Percentiles rank a stretch among this genome's conserved stretches.
These are phyloP conservation scores for Perca fluviatilis DNA, from an alignment of 2,113 vertebrate species.

Conservation along the genomic window DNA sequence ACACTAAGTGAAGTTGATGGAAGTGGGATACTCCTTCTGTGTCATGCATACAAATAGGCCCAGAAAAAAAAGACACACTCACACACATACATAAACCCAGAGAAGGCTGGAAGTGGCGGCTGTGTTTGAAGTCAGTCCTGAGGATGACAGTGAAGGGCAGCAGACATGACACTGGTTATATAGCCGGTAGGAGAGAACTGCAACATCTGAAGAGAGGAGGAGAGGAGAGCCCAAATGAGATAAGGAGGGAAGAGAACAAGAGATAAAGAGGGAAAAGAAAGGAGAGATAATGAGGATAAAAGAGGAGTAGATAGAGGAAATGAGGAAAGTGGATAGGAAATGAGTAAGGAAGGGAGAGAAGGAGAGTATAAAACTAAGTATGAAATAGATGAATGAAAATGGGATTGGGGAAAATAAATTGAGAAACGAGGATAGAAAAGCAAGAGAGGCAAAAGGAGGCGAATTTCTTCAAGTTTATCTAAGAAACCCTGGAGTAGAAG, in stretches of 20 bases:
- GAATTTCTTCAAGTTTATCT: not conserved
- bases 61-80: not conserved
- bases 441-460: not conserved
- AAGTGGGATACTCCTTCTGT: not conserved
- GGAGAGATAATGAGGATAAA: not conserved
- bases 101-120: not conserved
- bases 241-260: not conserved
- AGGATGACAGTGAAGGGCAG: slow-evolving; percentile 25
- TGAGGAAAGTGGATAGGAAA: not conserved
- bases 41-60: slow-evolving; percentile 15
- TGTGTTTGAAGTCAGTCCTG: slow-evolving; percentile 32
- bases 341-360: too few species aligned
- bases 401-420: too few species aligned
- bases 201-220: not conserved
- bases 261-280: too few species aligned
- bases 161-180: slow-evolving; percentile 22
- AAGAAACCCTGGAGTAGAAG: not conserved
- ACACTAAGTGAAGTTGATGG: slow-evolving; percentile 20
- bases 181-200: not conserved
- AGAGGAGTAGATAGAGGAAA: too few species aligned
- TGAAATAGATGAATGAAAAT: not conserved
- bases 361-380: not conserved
- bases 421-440: not conserved
- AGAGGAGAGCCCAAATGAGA: not conserved
- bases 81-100: not conserved